Base-by-base conservation (phyloP, 2,888 invertebrate species). In the Cremastobaeus sp. region DNA sequence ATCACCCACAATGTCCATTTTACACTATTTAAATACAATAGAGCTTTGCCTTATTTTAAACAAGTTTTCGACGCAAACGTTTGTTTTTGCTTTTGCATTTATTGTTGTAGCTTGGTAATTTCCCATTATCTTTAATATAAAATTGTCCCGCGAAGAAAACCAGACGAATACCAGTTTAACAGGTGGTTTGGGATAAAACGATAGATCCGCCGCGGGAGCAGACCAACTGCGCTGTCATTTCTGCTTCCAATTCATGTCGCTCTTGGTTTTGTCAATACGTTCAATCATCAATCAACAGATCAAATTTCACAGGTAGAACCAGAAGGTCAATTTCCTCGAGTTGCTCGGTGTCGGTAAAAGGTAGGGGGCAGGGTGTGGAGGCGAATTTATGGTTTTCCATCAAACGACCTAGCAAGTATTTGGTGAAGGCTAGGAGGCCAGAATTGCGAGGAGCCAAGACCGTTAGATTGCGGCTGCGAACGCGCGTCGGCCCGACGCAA, bases 1-100 rank as follows among this genome's bases (percentile, higher is more conserved):
- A 85, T 86, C 86, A 84, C 84, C 85, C 85, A 86, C 84, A 84
- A 84, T 85, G 84, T 87, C 81, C 86, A 87, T 87, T 86, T 86
- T 86, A 87, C 87, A 87, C 86, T 87, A 87, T 87, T 87, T 87
- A 87, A 87, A 87, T 87, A 87, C 85, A 87, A 87, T 87, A 86
- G 83, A 86, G 82, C 83, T 86, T 87, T 86, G 79, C 77, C 79
- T 85, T 84, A 84, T 84, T 84, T 86, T 87, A 87, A 87, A 87
- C 87, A 87, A 86, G 86, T 86, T 86, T 83, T 62, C 43, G 48
- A 64, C 52, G 64, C 57, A 68, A 64, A 54, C 47, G 14, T 68
- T 59, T 60, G 60, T 39, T 60, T 60, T 59, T 65, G 25, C 64
- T 57, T 62, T 70, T 71, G 43, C 57, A 43, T 71, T 50, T 47